These are phyloP conservation scores for Rotaria magnacalcarata DNA, from an alignment of 2,888 invertebrate genomes.

Conservation along the genomic window DNA sequence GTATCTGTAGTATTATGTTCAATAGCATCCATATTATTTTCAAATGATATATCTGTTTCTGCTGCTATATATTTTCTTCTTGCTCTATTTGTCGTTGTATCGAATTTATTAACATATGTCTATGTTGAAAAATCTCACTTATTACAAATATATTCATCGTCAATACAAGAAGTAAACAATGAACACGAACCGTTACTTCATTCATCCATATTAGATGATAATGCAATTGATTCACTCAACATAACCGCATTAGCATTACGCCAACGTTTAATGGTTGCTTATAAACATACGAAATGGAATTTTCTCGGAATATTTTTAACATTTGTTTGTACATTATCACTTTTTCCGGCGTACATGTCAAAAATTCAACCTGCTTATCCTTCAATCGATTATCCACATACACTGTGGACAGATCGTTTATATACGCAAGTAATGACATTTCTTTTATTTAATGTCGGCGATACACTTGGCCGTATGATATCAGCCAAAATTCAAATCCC, in stretches of 20 bases:
- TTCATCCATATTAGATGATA: neutral
- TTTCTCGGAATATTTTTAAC: neutral
- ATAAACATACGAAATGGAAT: neutral
- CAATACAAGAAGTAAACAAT: constrained; percentile 17
- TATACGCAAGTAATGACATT: constrained; percentile 28
- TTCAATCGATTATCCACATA: neutral
- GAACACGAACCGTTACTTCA: constrained; percentile 23
- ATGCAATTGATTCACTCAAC: neutral
- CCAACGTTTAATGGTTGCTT: constrained; percentile 4
- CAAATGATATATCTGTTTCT: neutral
- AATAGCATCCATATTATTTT: constrained; percentile 10
- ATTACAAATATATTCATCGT: constrained; percentile 15
- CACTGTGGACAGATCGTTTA: constrained; percentile 1
- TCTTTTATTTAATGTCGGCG: constrained; percentile 1
- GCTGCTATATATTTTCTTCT: constrained; percentile 19
- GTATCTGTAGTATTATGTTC: neutral
- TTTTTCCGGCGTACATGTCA: constrained; percentile 24
- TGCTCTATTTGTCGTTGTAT: neutral
- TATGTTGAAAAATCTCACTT: neutral
- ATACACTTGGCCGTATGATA: constrained; percentile 27
- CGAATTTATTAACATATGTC: neutral
- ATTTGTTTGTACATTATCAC: neutral
- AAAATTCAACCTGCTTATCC: constrained; percentile 6
- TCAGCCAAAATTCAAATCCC: constrained; percentile 1
- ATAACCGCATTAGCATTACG: neutral